Conservation (phyloP, 2,888 invertebrate species). For the Philhelius pedissequus region DNA sequence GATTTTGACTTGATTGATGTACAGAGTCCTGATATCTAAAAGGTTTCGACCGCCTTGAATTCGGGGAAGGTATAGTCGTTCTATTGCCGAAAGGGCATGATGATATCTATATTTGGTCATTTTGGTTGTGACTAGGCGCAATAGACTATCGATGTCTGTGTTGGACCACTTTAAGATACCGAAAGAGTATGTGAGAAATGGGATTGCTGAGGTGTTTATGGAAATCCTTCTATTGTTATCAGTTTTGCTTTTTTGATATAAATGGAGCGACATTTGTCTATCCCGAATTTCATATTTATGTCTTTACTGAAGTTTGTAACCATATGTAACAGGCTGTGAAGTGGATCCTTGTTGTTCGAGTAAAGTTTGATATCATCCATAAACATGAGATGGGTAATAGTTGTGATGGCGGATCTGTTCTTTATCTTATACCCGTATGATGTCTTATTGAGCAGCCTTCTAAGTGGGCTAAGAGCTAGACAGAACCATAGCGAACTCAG, state of each 20-base stretch:
- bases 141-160: background rate
- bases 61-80: too few species aligned
- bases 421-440: background rate
- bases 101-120: too few species aligned
- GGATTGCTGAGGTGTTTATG: too few species aligned
- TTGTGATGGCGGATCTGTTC: background rate
- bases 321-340: background rate
- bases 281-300: background rate
- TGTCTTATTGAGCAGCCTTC: background rate
- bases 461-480: too few species aligned
- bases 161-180: too few species aligned
- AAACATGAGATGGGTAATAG: background rate
- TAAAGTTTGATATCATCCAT: background rate
- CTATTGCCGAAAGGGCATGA: too few species aligned
- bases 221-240: background rate
- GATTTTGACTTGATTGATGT: background rate
- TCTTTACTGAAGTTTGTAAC: background rate
- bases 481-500: background rate
- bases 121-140: too few species aligned
- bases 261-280: background rate
- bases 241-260: background rate
- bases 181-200: too few species aligned
- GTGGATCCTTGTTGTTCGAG: background rate
- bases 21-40: background rate
- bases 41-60: too few species aligned